Base-by-base conservation (phyloP, 1,140 invertebrate genomes). In the Euura saliciscinereae region DNA sequence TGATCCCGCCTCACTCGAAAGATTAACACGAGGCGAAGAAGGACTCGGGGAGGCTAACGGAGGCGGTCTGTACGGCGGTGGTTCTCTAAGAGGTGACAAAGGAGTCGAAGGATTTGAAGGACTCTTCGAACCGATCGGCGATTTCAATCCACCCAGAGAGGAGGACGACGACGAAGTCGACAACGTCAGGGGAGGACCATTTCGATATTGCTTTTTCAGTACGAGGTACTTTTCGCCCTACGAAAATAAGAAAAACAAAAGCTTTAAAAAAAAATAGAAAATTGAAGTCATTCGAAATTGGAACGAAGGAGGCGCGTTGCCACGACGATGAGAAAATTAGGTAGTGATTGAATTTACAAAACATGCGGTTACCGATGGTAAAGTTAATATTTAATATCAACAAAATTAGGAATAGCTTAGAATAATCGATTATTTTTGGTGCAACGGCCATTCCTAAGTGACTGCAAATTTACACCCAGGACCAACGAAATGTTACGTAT, bases 161-260 rank as follows among this genome's bases (percentile, higher is more conserved):
- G 71, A 72, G 69, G 42, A 64, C 71, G 80, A 78, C 70, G 79
- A 68, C 8, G 80, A 77, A 7, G 82, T 70, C 2, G 81, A 77
- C 6, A 84, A 69, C 42, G 75, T 88, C 28, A 28, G 28, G 28
- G 28, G 28, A 1, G 28, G 28, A 87, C 75, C 87, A 80, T 78
- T 80, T 78, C 89, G 83, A 77, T 92, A 96, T 81, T 93, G 94
- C 81, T 92, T 93, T 84, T 95, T 95, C 6, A 97, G 86, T 65
- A 95, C 92, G 65, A 97, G 85, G 86, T 92, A 95, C 84, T 97
- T 97, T 80, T 95, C 94, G 73, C 93, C 94, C 86, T 91, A 75
- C 67, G 28, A 28, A 28, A 28, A 28, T 28, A 1, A 28, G 28
- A 28, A 8, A 51, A 51, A 51, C 46, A 51, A 51, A 8, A 8